These are phyloP conservation scores for Hystrix brachyura DNA, from an alignment of 2,113 vertebrate species.

Conservation along the genomic window DNA sequence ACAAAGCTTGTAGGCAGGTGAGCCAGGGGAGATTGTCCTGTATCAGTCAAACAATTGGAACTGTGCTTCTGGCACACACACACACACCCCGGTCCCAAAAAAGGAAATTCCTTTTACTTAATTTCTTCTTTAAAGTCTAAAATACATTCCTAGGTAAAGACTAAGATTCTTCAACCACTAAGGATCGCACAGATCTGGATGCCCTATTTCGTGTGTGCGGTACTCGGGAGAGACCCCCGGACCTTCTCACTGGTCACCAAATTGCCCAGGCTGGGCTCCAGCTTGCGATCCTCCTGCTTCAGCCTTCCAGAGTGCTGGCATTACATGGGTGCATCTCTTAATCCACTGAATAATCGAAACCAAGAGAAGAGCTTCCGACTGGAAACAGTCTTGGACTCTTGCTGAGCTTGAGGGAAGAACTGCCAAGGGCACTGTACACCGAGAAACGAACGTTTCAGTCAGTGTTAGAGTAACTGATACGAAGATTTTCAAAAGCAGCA, in stretches of 20 bases:
- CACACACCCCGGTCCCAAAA: not conserved
- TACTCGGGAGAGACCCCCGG: not conserved
- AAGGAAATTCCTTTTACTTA: not conserved
- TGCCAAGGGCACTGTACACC: not conserved
- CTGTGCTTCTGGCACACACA: too few species aligned
- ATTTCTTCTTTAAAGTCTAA: not conserved
- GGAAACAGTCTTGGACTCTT: not conserved
- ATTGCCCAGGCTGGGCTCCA: not conserved
- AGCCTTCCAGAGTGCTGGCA: not conserved
- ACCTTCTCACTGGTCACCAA: not conserved
- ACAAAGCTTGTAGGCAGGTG: not conserved
- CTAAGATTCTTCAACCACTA: not conserved
- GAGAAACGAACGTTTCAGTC: not conserved
- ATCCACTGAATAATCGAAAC: not conserved
- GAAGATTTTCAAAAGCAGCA: not conserved
- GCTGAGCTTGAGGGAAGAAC: not conserved
- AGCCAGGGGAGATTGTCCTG: not conserved
- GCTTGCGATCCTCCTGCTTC: not conserved
- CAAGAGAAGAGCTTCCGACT: not conserved
- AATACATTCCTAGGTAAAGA: not conserved
- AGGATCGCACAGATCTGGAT: not conserved
- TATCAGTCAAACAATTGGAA: not conserved
- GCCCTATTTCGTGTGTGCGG: not conserved
- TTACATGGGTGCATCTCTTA: not conserved
- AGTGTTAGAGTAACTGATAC: not conserved